Evolutionary conservation across 2,797 vertebrate genomes (phyloP), one percentile per base, ranked within the genome.

Genomic region (Urosaurus nigricauda): DNA sequence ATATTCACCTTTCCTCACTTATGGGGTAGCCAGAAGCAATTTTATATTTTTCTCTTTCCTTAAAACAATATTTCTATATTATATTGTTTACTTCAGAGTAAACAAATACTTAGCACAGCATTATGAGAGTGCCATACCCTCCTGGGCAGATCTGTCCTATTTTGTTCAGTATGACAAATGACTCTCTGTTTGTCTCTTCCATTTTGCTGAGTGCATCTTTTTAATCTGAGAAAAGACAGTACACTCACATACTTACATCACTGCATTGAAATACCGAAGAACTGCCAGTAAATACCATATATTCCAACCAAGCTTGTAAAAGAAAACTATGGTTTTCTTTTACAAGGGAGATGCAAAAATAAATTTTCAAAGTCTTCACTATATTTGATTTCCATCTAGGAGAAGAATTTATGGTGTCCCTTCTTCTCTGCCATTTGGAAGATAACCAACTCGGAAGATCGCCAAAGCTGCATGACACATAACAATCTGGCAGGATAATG

Each of bases 21-120:
- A 79, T 87, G 91, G 63, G 8, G 51, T 68, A 92, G 14, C 5
- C 17, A 65, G 14, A 12, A 86, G 19, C 51, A 79, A 11, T 84
- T 81, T 85, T 90, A 26, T 85, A 2, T 81, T 90, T n/a, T 89
- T 86, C 90, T 71, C 92, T 89, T 85, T 87, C 87, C 32, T 92
- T 77, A 91, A 92, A 90, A 26, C 53, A n/a, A 79, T 2, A 14
- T 77, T 6, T 24, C 70, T 60, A 6, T 73, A 47, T 83, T 91
- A 14, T 32, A 84, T 43, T 90, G 93, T 88, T 87, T 0, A 7
- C 32, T 89, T 90, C 75, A 29, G 0, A 0, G 13, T 40, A 71
- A 74, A 88, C 24, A 53, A 78, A 17, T 17, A 63, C 32, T 65
- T 79, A 35, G 21, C 60, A 35, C 37, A 68, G 88, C 81, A 75